Evolutionary conservation across 2,888 invertebrate species (phyloP), one percentile per base, ranked within the genome.

Genomic region (Chaetoderma sp.): DNA sequence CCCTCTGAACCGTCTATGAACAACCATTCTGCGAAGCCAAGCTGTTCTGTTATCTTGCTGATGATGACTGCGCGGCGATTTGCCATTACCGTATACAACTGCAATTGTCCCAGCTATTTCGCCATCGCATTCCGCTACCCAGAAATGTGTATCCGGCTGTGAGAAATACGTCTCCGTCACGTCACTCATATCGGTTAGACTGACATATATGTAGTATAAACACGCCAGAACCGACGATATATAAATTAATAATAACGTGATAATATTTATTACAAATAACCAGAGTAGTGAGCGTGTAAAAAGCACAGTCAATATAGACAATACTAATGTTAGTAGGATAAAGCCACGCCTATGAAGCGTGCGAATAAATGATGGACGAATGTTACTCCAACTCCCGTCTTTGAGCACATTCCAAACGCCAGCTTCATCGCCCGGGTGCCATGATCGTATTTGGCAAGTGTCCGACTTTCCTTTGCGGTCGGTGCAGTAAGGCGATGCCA

Each of bases 1-100:
- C 18, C 72, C 65, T 28, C 75, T 54, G 47, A 47, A 70, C 18
- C 56, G 42, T 42, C 54, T 65, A 44, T 47, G 63, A 4, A 75
- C 75, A 16, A 69, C 73, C 71, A 75, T 71, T 25, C 75, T 56
- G 44, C 75, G 52, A 16, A 75, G 60, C 73, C 73, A 75, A 3
- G 75, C 75, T 27, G 68, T 49, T 44, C 69, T 73, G 8, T 25
- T 25, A 10, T 49, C 36, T 18, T 36, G 5, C 21, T 32, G 13
- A 13, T 21, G 1, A 30, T 39, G n/a, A 8, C 44, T 18, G 2
- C 16, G 6, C n/a, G n/a, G n/a, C n/a, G n/a, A n/a, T 30, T 5
- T 18, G 13, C 13, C 32, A 30, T 28, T 16, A 4, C 56, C n/a
- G 49, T 28, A 23, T 6, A 73, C 63, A 21, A 75, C 65, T 1